Percentiles rank a stretch among this genome's conserved stretches.
phyloP scores from a whole-genome alignment of 2,113 vertebrate species.

The Pelusios castaneus region DNA sequence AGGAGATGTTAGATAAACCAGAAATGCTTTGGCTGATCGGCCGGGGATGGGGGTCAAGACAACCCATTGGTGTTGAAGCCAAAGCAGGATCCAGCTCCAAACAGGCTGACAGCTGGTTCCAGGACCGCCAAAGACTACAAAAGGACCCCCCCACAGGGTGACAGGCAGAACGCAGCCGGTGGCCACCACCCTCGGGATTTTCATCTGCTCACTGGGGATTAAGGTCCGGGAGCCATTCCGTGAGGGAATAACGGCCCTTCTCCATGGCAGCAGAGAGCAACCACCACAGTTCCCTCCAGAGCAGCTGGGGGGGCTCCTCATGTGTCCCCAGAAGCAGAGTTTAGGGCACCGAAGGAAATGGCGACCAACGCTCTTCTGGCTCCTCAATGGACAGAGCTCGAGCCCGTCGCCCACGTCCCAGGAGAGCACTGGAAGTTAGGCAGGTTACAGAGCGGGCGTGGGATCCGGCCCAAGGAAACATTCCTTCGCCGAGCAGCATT shows the following conservation, averaged over 20 bases:
- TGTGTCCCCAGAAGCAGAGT: not conserved
- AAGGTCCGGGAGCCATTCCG: not conserved
- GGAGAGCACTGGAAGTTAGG: not conserved
- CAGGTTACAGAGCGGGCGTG: not conserved
- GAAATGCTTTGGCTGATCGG: slow-evolving; percentile 22
- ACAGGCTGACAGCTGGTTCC: not conserved
- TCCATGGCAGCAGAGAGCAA: not conserved
- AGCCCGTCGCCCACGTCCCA: not conserved
- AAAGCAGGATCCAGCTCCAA: slow-evolving; percentile 32
- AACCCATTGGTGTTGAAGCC: slow-evolving; percentile 53
- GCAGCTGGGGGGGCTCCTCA: not conserved
- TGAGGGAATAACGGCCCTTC: not conserved
- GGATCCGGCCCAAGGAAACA: not conserved
- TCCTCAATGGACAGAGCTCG: not conserved
- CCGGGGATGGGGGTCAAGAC: slow-evolving; percentile 62
- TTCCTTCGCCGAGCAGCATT: not conserved
- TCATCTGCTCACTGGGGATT: not conserved
- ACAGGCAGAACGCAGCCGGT: fast-evolving
- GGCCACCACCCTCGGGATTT: not conserved
- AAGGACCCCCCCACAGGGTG: not conserved
- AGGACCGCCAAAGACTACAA: fast-evolving
- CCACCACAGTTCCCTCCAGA: not conserved
- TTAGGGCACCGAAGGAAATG: not conserved
- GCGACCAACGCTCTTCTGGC: not conserved
- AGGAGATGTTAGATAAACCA: slow-evolving; percentile 57